phyloP scores from a whole-genome alignment of 2,888 invertebrate genomes.

The Drosophila conformis region DNA sequence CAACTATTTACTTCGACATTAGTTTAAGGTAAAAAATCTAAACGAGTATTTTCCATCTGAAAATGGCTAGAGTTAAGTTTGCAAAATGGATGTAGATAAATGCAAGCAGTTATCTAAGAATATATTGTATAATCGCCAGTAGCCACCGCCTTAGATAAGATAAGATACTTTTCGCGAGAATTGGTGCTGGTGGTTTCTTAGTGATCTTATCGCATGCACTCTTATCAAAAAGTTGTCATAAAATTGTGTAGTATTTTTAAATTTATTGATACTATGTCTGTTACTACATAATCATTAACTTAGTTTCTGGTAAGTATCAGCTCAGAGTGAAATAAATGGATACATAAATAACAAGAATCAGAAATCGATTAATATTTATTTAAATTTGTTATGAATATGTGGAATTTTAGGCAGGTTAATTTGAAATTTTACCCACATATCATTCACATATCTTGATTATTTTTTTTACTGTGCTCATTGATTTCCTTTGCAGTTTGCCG shows the following conservation, averaged over 20 bases:
- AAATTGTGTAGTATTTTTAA: not conserved
- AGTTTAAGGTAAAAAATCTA: not conserved
- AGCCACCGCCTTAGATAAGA: constrained; percentile 35
- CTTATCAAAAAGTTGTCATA: not conserved
- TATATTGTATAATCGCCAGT: constrained; percentile 3
- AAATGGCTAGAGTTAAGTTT: not conserved
- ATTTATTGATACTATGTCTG: not conserved
- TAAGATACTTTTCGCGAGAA: constrained; percentile 11
- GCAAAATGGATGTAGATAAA: not conserved
- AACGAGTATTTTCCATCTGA: not conserved
- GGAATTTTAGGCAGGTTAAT: constrained; percentile 5
- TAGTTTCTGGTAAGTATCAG: not conserved
- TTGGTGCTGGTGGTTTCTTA: not conserved
- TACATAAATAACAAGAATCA: not conserved
- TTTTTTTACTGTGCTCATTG: constrained; percentile 6
- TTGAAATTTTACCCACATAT: not conserved
- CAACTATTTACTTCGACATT: not conserved
- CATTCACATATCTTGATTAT: constrained; percentile 9
- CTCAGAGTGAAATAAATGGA: not conserved
- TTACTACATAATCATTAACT: not conserved
- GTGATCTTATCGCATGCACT: constrained; percentile 6
- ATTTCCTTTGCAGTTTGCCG: constrained; percentile 33
- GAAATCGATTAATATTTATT: not conserved
- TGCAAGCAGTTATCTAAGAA: constrained; percentile 21
- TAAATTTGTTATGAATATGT: not conserved